Evolutionary conservation across 2,113 vertebrate genomes (phyloP).

Genomic region (Coreoperca whiteheadi): DNA sequence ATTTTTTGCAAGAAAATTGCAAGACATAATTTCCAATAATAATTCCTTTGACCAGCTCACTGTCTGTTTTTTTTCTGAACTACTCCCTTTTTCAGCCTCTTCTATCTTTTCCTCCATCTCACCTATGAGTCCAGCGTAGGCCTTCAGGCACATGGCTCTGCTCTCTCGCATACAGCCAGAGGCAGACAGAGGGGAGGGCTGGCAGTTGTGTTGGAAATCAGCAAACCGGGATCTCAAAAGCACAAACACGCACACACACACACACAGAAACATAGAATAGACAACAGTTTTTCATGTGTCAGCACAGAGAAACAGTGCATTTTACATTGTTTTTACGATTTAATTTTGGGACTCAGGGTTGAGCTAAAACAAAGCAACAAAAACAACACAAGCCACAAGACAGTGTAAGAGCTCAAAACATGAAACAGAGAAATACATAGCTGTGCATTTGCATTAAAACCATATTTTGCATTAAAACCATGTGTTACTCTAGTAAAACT

Average conservation of each 20-base stretch:
- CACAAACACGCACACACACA: constrained; percentile 13
- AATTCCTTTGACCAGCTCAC: constrained; percentile 11
- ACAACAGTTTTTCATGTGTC: constrained; percentile 43
- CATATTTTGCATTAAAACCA: not conserved
- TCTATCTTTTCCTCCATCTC: constrained; percentile 59
- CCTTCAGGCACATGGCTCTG: constrained; percentile 89
- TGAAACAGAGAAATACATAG: not conserved
- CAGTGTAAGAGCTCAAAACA: not conserved
- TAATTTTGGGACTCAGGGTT: constrained; percentile 31
- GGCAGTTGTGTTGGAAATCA: constrained; percentile 94
- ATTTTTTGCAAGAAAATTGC: constrained; percentile 23
- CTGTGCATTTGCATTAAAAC: not conserved
- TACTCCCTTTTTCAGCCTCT: constrained; percentile 8
- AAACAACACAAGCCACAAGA: constrained; percentile 25
- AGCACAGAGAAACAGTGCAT: constrained; percentile 30
- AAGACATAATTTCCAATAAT: constrained; percentile 28
- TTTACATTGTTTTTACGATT: constrained; percentile 47
- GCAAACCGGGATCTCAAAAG: constrained; percentile 90
- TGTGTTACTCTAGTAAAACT: constrained; percentile 5
- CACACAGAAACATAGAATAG: not conserved
- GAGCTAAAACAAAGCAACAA: constrained; percentile 29
- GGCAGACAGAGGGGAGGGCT: constrained; percentile 77
- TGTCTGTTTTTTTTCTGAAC: constrained; percentile 17
- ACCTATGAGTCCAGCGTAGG: constrained; percentile 95
- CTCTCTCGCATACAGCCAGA: constrained; percentile 89